Evolutionary conservation across 2,797 vertebrate genomes (phyloP), one percentile per base, ranked within the genome.

Genomic region (Rhinatrema bivittatum): DNA sequence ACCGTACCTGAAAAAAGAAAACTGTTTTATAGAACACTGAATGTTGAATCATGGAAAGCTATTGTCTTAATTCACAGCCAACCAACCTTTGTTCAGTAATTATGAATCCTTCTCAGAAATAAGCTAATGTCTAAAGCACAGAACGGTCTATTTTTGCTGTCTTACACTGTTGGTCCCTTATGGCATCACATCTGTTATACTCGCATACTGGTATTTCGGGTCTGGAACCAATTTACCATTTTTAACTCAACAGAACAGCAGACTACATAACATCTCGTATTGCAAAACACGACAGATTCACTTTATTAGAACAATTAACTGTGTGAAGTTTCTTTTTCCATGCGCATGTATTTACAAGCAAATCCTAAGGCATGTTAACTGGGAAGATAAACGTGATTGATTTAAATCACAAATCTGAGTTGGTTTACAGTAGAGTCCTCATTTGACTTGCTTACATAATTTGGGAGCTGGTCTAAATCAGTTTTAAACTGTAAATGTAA

Each of bases 121-220:
- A 32, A 58, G 46, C 32, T 36, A 10, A 35, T 50, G 57, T 53
- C 42, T 38, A 44, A 57, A 56, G 63, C 29, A 66, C 46, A 64
- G 59, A 68, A 62, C 65, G 53, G 51, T 50, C 32, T 56, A 71
- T 66, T 68, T 66, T 62, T 46, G 64, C 66, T 62, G 70, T 69
- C 57, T 64, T 68, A 69, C 49, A 54, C 44, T 60, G 59, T 44
- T 38, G 46, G 56, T 67, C 67, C 62, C 71, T 69, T 39, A 73
- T 38, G 74, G 62, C 58, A 65, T 50, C 61, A 51, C 62, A 70
- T 69, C 66, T 64, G 62, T 67, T 68, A 75, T 74, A 68, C 60
- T 63, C 68, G 62, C 65, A 60, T 12, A 21, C 46, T 59, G 52
- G 51, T 51, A 55, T 67, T 70, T 46, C 60, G 49, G 53, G 57